These are phyloP conservation scores for Ophioninae sp. DNA, from an alignment of 2,888 invertebrate genomes.

Conservation along the genomic window DNA sequence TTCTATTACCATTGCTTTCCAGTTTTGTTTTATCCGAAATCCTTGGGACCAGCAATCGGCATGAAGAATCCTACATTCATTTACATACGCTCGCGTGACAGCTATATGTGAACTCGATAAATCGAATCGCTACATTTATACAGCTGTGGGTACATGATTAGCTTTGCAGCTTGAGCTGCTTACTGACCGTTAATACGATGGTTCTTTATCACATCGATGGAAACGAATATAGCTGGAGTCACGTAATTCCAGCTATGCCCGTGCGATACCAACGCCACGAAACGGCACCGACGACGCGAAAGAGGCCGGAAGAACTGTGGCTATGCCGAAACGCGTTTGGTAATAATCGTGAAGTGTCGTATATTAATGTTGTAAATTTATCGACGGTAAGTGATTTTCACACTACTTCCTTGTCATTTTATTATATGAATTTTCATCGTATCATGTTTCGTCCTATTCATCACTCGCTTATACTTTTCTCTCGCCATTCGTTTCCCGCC, in stretches of 20 bases:
- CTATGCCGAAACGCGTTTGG: conserved; percentile 51
- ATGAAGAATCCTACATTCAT: neutral
- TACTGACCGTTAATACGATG: neutral
- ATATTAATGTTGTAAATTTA: conserved; percentile 37
- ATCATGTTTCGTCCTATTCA: neutral
- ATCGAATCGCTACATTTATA: too few species aligned
- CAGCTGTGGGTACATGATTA: too few species aligned
- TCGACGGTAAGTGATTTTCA: conserved; percentile 40
- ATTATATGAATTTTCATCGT: neutral
- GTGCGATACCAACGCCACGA: neutral
- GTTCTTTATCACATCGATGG: neutral
- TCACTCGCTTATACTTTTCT: neutral
- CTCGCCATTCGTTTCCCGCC: neutral
- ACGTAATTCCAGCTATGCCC: neutral
- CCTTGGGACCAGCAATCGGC: neutral
- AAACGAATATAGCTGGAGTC: neutral
- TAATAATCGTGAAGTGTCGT: conserved; percentile 8
- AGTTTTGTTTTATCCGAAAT: neutral
- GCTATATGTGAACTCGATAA: too few species aligned
- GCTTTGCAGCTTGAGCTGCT: neutral
- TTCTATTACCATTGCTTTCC: neutral
- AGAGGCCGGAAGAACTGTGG: conserved; percentile 5
- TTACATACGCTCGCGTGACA: neutral
- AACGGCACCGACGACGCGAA: neutral
- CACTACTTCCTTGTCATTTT: neutral